Evolutionary conservation across 2,113 vertebrate genomes (phyloP), one percentile per base, ranked within the genome.

Genomic region (Motacilla alba): DNA sequence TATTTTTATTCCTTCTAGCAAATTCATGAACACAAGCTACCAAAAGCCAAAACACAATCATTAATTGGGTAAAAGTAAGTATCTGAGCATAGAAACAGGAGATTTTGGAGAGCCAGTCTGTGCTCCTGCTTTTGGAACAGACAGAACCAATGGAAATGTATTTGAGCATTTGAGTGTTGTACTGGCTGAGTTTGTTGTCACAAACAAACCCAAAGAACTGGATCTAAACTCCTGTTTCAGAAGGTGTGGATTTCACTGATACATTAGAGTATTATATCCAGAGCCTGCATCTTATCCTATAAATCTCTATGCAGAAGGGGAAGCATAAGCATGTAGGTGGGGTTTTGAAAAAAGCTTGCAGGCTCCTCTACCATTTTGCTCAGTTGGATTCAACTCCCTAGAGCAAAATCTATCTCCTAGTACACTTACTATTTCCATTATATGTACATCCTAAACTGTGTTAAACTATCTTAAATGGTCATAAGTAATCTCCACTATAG

Each of bases 161-260:
- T 63, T 6, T 20, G 58, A 74, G n/a, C 0, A 0, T n/a, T 5
- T 17, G 62, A 74, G 41, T 0, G 0, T 39, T 90, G n/a, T 39
- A 31, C 31, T 64, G 31, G 10, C 24, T 12, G 2, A 53, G 15
- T 87, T 39, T 83, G 14, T 18, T 59, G 33, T 64, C 53, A 67
- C 47, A 87, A 91, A 80, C 13, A 47, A 82, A 83, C 33, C 20
- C 1, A 0, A 47, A 63, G 11, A 50, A 30, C 47, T 90, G 19
- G 20, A 80, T 60, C 24, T 12, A 2, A 82, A 75, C 24, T 67
- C 27, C 26, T 49, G n/a, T 33, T 59, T 43, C 56, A 62, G 64
- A 70, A 64, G 27, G 43, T 27, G 13, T 67, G 52, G 53, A 79
- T 81, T 88, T 86, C 39, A 69, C 30, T 74, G 53, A 41, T 24